These are phyloP conservation scores for Paraescarpia echinospica DNA, from an alignment of 1,140 invertebrate genomes.

Conservation along the genomic window DNA sequence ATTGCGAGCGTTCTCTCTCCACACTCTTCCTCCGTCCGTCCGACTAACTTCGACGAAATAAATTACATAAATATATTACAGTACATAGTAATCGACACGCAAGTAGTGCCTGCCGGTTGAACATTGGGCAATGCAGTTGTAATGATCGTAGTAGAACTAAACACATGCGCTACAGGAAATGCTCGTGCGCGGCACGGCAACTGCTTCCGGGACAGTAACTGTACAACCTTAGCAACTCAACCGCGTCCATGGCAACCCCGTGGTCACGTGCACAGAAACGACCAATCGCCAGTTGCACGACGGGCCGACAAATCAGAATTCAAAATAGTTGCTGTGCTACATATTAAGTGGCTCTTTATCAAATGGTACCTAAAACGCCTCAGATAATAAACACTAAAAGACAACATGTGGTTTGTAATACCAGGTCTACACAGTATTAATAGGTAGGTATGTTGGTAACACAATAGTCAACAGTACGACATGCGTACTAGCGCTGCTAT, in stretches of 20 bases:
- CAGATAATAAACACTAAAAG: not conserved
- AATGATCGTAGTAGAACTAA: not conserved
- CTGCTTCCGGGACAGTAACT: not conserved
- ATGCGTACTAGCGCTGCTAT: not conserved
- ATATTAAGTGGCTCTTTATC: not conserved
- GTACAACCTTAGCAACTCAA: not conserved
- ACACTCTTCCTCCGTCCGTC: not conserved
- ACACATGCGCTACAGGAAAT: not conserved
- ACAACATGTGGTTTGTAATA: not conserved
- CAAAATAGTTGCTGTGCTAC: not conserved
- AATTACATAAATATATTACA: slow-evolving; percentile 7
- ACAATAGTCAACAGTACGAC: not conserved
- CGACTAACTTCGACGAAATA: not conserved
- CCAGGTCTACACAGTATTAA: not conserved
- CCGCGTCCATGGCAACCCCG: not conserved
- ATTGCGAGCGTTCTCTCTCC: not conserved
- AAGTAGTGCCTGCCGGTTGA: not conserved
- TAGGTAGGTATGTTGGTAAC: not conserved
- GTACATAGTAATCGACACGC: not conserved
- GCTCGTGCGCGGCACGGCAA: not conserved
- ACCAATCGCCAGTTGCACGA: not conserved
- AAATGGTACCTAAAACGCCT: not conserved
- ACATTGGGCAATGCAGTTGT: not conserved
- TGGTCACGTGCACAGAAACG: not conserved
- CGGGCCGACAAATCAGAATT: not conserved